Percentiles rank a stretch among this genome's conserved stretches.
Evolutionary conservation across 2,888 invertebrate genomes (phyloP).

Genomic region (Schizaphis graminum): DNA sequence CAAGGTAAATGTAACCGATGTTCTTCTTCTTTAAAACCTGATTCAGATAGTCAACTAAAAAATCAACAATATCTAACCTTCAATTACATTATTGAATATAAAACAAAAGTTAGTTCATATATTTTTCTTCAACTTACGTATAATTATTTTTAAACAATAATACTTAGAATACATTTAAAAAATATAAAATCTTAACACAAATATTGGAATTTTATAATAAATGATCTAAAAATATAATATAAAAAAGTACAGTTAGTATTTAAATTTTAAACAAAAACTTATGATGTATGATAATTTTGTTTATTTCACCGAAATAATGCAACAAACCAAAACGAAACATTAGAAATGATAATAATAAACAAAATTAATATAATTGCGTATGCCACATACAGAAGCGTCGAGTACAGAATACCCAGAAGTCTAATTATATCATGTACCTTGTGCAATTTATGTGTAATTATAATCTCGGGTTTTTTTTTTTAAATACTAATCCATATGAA

Average conservation of each 20-base stretch:
- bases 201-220: background rate
- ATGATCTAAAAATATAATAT: no score
- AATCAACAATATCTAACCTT: background rate
- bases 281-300: background rate
- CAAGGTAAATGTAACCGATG: background rate
- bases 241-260: background rate
- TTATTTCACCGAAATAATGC: background rate
- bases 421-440: background rate
- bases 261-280: background rate
- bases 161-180: background rate
- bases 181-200: background rate
- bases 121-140: background rate
- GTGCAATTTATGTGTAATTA: constrained; percentile 9
- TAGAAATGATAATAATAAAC: constrained; percentile 21
- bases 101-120: background rate
- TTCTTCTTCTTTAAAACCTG: background rate
- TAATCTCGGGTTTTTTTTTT: background rate
- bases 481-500: background rate
- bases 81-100: background rate
- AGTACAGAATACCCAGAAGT: background rate
- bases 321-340: background rate
- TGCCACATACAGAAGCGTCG: background rate
- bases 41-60: background rate
- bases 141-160: background rate
- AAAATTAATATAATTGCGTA: constrained; percentile 17